Evolutionary conservation across 2,888 invertebrate genomes (phyloP), one percentile per base, ranked within the genome.

Genomic region (Cyaniris semiargus): DNA sequence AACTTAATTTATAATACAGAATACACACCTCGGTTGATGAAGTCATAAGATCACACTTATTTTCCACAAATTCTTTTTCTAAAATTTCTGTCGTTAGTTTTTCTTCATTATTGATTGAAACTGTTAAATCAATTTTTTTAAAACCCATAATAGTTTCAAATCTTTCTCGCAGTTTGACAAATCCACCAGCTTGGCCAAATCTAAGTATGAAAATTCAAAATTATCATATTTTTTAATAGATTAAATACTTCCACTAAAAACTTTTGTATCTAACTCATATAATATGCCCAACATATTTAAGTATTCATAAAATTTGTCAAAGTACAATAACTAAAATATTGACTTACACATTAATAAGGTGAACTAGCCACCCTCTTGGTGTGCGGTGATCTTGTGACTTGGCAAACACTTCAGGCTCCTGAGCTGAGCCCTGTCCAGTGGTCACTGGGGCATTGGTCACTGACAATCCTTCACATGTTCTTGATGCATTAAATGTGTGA

Each of bases 331-430:
- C 13, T 44, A 3, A 44, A 44, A 44, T 10, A 44, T 10, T 15
- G 53, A 76, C 89, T 86, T 89, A 96, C 95, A 95, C 95, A 95
- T 99, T 99, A 80, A 99, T 97, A 81, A 99, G 95, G 95, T 99
- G 98, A 79, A 99, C 98, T 81, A 99, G 96, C 99, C 99, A 99
- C 78, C 99, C 99, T 82, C 98, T 96, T 18, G 98, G 97, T 83
- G 96, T 96, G 85, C 98, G 96, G 77, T 96, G 96, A 91, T 99
- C 98, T 79, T 90, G 91, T 77, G 97, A 96, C 83, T 96, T 94
- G 53, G 98, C 97, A 85, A 94, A 96, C 79, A 96, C 89, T 84
- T 94, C 93, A 70, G 83, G 80, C 79, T 93, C 93, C 81, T 90
- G 91, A 3, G 86, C 84, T 5, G 91, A 89, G 34, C 94, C 92